These are phyloP conservation scores for Herpailurus yagouaroundi DNA, from an alignment of 2,113 vertebrate species.

Conservation along the genomic window DNA sequence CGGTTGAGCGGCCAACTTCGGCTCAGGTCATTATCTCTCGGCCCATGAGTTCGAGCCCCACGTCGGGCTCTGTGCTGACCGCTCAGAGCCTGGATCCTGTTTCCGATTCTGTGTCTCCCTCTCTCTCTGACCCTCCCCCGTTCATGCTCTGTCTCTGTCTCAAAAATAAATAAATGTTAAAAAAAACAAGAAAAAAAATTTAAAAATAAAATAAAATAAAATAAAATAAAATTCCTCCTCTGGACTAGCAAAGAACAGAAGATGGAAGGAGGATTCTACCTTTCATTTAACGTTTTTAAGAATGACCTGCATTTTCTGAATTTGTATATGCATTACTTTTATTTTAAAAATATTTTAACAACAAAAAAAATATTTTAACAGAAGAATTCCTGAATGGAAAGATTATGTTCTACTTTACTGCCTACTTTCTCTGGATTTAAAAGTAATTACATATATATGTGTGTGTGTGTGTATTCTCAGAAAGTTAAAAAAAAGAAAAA, in stretches of 20 bases:
- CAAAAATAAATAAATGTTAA: no score
- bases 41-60: no score
- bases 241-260: neutral
- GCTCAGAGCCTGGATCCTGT: no score
- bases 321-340: neutral
- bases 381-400: neutral
- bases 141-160: no score
- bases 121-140: no score
- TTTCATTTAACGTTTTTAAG: neutral
- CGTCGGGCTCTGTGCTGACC: no score
- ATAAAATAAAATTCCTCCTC: neutral
- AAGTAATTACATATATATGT: neutral
- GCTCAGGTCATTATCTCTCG: no score
- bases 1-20: no score
- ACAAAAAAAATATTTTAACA: neutral
- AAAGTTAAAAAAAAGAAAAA: neutral
- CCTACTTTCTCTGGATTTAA: slow-evolving; percentile 15
- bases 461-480: neutral
- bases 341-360: slow-evolving; percentile 21
- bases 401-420: neutral
- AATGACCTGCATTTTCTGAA: neutral
- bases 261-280: neutral
- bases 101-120: no score
- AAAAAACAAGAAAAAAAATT: no score
- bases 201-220: no score